A percentile compares a stretch with the other conserved stretches of the same genome.
Conservation (phyloP, 2,888 invertebrate species). For the Nomada hirtipes region DNA sequence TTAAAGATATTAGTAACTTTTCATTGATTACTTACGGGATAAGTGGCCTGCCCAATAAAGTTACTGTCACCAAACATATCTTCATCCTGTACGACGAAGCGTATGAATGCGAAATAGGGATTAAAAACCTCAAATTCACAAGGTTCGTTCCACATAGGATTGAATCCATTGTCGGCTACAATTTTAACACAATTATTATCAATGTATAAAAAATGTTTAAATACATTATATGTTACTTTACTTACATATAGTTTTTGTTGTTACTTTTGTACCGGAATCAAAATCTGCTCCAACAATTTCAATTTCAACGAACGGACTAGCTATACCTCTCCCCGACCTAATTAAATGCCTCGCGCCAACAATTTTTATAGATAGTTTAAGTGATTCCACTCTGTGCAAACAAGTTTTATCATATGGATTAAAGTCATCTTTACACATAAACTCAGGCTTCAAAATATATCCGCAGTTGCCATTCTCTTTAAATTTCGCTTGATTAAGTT, state of each 20-base stretch:
- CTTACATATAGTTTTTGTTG: conserved; percentile 94
- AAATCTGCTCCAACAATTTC: conserved; percentile 95
- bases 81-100: conserved; percentile 96
- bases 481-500: conserved; percentile 97
- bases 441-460: conserved; percentile 95
- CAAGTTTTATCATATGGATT: conserved; percentile 90
- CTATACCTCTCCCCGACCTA: conserved; percentile 93
- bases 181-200: conserved; percentile 20
- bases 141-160: conserved; percentile 95
- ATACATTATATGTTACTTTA: conserved; percentile 63
- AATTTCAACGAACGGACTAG: conserved; percentile 96
- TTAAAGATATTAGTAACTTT: conserved; percentile 3
- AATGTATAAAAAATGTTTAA: neutral
- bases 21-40: conserved; percentile 88
- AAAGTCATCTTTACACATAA: conserved; percentile 92
- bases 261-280: conserved; percentile 93
- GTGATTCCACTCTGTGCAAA: conserved; percentile 85
- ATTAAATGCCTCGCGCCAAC: conserved; percentile 96
- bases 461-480: conserved; percentile 97
- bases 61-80: conserved; percentile 99
- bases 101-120: conserved; percentile 92
- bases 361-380: conserved; percentile 89
- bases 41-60: conserved; percentile 98
- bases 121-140: conserved; percentile 93
- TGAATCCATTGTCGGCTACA: conserved; percentile 95